Percentiles rank a stretch among this genome's conserved stretches.
These are phyloP conservation scores for Ciona savignyi DNA, from an alignment of 23 tunicate species.

Conservation along the genomic window DNA sequence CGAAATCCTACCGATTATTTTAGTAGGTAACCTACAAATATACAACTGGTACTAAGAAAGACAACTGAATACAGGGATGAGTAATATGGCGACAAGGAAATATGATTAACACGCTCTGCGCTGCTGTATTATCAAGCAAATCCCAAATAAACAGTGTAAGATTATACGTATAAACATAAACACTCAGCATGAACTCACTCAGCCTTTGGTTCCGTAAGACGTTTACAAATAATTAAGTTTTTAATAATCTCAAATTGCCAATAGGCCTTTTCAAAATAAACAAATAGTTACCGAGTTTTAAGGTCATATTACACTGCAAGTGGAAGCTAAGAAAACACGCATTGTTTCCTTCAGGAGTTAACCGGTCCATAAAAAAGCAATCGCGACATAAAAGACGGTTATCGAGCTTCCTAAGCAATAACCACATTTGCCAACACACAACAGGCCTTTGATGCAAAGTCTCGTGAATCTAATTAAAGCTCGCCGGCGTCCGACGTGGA, in stretches of 20 bases:
- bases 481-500: background rate
- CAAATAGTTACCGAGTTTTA: background rate
- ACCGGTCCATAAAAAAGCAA: background rate
- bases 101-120: background rate
- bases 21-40: too few species aligned
- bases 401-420: background rate
- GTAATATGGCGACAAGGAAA: background rate
- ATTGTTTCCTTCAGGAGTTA: background rate
- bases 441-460: background rate
- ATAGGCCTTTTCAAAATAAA: background rate
- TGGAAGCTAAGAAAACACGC: background rate
- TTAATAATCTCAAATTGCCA: background rate
- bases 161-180: background rate
- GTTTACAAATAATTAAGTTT: background rate
- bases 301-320: background rate
- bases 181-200: background rate
- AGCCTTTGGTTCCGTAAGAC: background rate
- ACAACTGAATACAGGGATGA: too few species aligned
- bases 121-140: too few species aligned
- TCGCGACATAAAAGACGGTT: background rate
- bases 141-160: background rate
- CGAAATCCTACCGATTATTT: too few species aligned
- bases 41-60: too few species aligned
- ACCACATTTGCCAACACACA: background rate
- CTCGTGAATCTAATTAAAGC: background rate